Base-by-base conservation (phyloP, 2,797 vertebrate genomes). In the Astyanax mexicanus region DNA sequence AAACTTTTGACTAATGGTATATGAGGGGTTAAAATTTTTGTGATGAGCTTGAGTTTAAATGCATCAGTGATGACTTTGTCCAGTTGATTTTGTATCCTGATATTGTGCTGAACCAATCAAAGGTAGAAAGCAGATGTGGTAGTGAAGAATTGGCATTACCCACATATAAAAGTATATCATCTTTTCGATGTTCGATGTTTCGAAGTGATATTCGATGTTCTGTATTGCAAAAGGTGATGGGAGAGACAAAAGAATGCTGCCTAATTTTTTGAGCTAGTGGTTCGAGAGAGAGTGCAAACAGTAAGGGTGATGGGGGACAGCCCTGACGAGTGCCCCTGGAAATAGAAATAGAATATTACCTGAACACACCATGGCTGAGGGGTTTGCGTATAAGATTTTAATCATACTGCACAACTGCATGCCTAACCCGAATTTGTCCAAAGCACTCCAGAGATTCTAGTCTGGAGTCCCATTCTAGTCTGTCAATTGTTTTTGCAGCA, bases 201-300 rank as follows among this genome's bases (percentile, higher is more conserved):
- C 58, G 29, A 27, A 58, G 13, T 25, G 49, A 74, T 15, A 57
- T 74, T 1, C 10, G 5, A 29, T 74, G 72, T 29, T 66, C 47
- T 4, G 62, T 55, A 17, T 74, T 66, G 29, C 9, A 17, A 5
- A 74, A 19, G 23, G 6, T 44, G 3, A 79, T 57, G 1, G 72
- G 38, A 6, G 3, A 6, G 0, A 74, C 13, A 8, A 58, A 54
- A 0, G 37, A 1, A 0, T 70, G 40, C 44, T 74, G 71, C 32
- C 17, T 13, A 0, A 74, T 62, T 54, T 66, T 69, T n/a, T 62
- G 65, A 37, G 38, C 38, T 15, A 75, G 21, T 32, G 70, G 55
- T 44, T 79, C 19, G 47, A 79, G 69, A n/a, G 60, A 77, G 0
- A 65, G 40, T 1, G 64, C 27, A 29, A 75, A 68, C 5, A 74